Base-by-base conservation (phyloP, 2,888 invertebrate genomes). In the Calameuta pallipes region DNA sequence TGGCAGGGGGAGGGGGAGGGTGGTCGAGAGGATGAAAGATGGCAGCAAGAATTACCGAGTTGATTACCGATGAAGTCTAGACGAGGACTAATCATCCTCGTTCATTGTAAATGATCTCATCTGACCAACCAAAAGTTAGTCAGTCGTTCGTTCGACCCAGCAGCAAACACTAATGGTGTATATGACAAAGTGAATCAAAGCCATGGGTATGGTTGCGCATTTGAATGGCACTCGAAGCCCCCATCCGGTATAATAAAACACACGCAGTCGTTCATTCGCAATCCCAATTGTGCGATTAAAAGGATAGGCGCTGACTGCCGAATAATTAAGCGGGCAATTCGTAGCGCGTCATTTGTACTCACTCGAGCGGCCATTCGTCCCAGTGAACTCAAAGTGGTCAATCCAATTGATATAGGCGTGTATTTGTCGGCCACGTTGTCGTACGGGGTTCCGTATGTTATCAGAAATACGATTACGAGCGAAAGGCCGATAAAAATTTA, bases 201-300 rank as follows among this genome's bases (percentile, higher is more conserved):
- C 56, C 34, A 75, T 35, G 74, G 75, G 80, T 56, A 85, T 82
- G 82, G 86, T 85, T 88, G 88, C 82, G 85, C 88, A 88, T 88
- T 89, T 88, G 83, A 85, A 85, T 85, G 80, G 77, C 81, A 83
- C 85, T 87, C 83, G 80, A 81, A 68, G 33, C 83, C 82, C 85
- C 80, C 85, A 83, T 86, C 85, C 84, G 84, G 83, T 81, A 81
- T 82, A 83, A 83, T 84, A 81, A 84, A 80, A 76, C 73, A 30
- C 69, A 79, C 77, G 80, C 83, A 80, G 76, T 80, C 81, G 79
- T 80, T 78, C 83, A 81, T 34, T 77, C 79, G 80, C 78, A 78
- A 74, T 78, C 76, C 80, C 78, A 81, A 80, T 81, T 79, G 78
- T 73, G 71, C 76, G 80, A 84, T 84, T 83, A 82, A 83, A 83